A percentile compares a stretch with the other conserved stretches of the same genome.
Evolutionary conservation across 1,140 invertebrate genomes (phyloP).

Genomic region (Mizuhopecten yessoensis): DNA sequence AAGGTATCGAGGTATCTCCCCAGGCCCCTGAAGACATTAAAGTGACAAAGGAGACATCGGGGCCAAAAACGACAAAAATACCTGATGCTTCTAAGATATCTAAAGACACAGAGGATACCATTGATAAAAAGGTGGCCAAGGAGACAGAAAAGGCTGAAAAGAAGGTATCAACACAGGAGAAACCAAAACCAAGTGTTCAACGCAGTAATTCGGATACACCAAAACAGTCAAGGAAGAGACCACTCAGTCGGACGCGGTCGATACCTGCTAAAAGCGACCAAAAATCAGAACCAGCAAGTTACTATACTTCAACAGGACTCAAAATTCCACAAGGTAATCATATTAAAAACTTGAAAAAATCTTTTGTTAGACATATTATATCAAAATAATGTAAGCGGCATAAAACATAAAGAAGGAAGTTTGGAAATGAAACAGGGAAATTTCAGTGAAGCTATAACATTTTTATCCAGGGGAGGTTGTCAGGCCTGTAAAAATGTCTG

Average conservation of each 20-base stretch:
- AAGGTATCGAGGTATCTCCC: not conserved
- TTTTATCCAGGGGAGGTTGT: not conserved
- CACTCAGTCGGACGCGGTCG: conserved; percentile 56
- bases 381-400: not conserved
- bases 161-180: conserved; percentile 53
- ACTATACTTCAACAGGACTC: conserved; percentile 69
- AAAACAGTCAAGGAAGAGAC: conserved; percentile 61
- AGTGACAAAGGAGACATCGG: not conserved
- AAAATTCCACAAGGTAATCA: conserved; percentile 73
- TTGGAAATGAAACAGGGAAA: not conserved
- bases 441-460: not conserved
- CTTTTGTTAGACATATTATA: not conserved
- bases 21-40: not conserved
- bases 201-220: conserved; percentile 57
- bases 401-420: not conserved
- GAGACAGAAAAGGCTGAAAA: conserved; percentile 39
- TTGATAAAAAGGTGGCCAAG: conserved; percentile 12
- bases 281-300: conserved; percentile 55
- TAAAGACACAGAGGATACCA: conserved; percentile 44
- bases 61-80: conserved; percentile 51
- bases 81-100: not conserved
- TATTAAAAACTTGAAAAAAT: not conserved
- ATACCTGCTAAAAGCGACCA: conserved; percentile 52
- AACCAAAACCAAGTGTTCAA: conserved; percentile 59
- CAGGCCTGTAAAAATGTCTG: not conserved